These are phyloP conservation scores for Archips crataeganus DNA, from an alignment of 2,888 invertebrate species.

Conservation along the genomic window DNA sequence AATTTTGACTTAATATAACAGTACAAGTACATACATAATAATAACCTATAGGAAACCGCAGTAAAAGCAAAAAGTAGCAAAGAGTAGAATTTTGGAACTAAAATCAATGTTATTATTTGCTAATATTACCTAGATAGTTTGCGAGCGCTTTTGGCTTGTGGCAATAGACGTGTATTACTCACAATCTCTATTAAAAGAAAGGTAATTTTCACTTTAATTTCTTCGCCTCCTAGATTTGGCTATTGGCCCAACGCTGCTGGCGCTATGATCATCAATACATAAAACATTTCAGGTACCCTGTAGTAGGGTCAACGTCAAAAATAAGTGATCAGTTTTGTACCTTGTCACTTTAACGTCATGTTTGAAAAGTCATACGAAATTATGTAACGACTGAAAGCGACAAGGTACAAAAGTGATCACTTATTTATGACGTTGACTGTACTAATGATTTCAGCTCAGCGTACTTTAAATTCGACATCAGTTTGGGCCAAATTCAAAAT, in stretches of 20 bases:
- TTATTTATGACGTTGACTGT: too few species aligned
- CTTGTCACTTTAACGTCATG: too few species aligned
- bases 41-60: background rate
- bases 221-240: constrained; percentile 10
- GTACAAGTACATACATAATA: too few species aligned
- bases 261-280: background rate
- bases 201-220: constrained; percentile 16
- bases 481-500: constrained; percentile 10
- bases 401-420: too few species aligned
- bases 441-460: background rate
- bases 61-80: background rate
- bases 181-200: constrained; percentile 8
- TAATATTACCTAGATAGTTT: constrained; percentile 6
- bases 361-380: too few species aligned
- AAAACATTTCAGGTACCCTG: background rate
- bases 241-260: constrained; percentile 1
- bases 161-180: constrained; percentile 30
- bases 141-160: constrained; percentile 1
- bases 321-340: too few species aligned
- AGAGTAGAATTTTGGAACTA: background rate
- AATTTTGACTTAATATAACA: too few species aligned
- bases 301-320: too few species aligned
- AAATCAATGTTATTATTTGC: background rate
- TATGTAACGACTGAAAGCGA: too few species aligned
- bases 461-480: background rate